Conservation (phyloP, 2,888 invertebrate species). For the Dione vanillae region DNA sequence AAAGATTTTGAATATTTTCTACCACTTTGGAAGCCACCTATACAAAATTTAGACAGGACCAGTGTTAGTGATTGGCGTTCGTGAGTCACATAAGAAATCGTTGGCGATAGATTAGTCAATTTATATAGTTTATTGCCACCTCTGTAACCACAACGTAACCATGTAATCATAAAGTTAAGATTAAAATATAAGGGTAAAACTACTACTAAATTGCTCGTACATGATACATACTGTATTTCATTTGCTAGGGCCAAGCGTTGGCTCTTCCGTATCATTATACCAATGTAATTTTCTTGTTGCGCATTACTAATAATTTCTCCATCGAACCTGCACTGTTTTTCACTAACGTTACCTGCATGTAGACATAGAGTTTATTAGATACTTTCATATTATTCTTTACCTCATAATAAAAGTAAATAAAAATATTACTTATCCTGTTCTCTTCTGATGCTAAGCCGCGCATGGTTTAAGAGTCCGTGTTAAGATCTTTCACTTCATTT, state of each 20-base stretch:
- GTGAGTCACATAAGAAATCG: too few species aligned
- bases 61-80: too few species aligned
- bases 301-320: neutral
- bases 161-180: too few species aligned
- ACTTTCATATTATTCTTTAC: neutral
- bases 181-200: too few species aligned
- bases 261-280: neutral
- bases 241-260: slow-evolving; percentile 1
- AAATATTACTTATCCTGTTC: slow-evolving; percentile 7
- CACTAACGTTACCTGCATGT: neutral
- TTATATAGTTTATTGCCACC: too few species aligned
- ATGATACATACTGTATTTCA: slow-evolving; percentile 4
- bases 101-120: too few species aligned
- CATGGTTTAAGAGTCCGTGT: neutral
- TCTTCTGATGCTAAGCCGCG: neutral
- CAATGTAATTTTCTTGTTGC: neutral
- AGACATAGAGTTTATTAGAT: neutral
- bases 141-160: too few species aligned
- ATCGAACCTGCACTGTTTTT: neutral
- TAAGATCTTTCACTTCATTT: neutral
- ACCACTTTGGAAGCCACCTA: too few species aligned
- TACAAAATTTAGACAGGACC: too few species aligned
- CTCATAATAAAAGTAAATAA: neutral
- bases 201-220: slow-evolving; percentile 8
- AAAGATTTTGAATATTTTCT: too few species aligned